phyloP scores from a whole-genome alignment of 2,888 invertebrate species.

The Pseudoips prasinana region DNA sequence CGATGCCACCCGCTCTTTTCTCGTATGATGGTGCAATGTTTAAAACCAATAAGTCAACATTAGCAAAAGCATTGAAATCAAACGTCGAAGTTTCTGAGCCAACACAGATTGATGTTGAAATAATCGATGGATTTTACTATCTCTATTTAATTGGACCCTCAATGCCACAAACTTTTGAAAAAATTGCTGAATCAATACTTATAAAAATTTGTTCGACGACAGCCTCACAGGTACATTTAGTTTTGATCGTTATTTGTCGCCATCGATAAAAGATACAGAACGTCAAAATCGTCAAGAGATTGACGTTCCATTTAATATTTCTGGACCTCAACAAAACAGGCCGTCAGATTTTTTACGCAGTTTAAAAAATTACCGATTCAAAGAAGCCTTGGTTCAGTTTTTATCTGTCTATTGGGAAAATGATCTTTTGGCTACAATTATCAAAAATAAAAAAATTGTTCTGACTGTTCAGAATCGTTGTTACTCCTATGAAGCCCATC shows the following conservation, averaged over 20 bases:
- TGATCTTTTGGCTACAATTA: neutral
- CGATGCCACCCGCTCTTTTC: constrained; percentile 9
- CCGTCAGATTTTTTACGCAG: constrained; percentile 17
- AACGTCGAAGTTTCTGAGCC: constrained; percentile 5
- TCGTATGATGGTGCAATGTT: constrained; percentile 8
- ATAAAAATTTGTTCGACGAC: constrained; percentile 18
- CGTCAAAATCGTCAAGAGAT: constrained; percentile 4
- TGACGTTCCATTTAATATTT: constrained; percentile 15
- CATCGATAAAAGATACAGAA: constrained; percentile 47
- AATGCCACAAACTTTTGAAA: constrained; percentile 21
- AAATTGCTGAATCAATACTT: constrained; percentile 28
- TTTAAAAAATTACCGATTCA: constrained; percentile 21
- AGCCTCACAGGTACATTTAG: constrained; percentile 20
- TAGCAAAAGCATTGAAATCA: constrained; percentile 6
- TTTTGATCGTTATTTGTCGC: constrained; percentile 39
- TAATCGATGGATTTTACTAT: constrained; percentile 31
- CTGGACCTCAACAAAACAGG: constrained; percentile 33
- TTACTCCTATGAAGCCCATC: too few species aligned
- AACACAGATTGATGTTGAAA: constrained; percentile 19
- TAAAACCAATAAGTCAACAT: constrained; percentile 8
- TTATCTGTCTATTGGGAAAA: constrained; percentile 6
- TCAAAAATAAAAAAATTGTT: neutral
- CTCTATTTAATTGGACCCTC: constrained; percentile 20
- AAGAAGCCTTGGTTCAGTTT: constrained; percentile 25
- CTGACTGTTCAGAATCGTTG: too few species aligned